Evolutionary conservation across 2,113 vertebrate species (phyloP), one percentile per base, ranked within the genome.

Genomic region (Suricata suricatta): DNA sequence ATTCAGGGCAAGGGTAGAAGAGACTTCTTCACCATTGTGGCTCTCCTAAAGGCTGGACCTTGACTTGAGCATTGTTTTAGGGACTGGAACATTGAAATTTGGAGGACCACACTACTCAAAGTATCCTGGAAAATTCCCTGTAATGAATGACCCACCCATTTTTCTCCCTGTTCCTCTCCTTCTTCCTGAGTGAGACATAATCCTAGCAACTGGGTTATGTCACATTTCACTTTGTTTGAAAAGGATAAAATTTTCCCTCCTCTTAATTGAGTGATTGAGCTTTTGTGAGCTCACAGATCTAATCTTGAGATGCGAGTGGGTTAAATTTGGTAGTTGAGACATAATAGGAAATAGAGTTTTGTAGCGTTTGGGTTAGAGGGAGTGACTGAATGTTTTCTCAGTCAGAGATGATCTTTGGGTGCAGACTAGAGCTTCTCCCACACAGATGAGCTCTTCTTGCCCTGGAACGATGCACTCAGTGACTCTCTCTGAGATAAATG

Each of bases 291-390:
- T 98, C 98, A 96, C 95, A 97, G 98, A 98, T 98, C 96, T 98
- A 97, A 99, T 99, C 98, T 98, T 90, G 76, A 97, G 92, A 96
- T 77, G 68, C 54, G 11, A 95, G 97, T 88, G 97, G 98, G 97
- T 98, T 98, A 98, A 93, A 97, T 98, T 97, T 98, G 98, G 98
- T 98, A 98, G 97, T 96, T 79, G 98, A 99, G 98, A 98, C 98
- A 98, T 97, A 99, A 98, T 99, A 98, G 98, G 97, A 98, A 99
- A 97, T 98, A 69, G 66, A 96, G 85, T 96, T 98, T 95, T 92
- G 91, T 82, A 95, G 96, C 97, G 98, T 98, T 98, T 98, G 98
- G 98, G 96, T 98, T 98, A 98, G 82, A 97, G 60, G 85, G 97
- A 97, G 79, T 96, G 90, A 97, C 35, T 95, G 95, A 92, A 84